A percentile compares a stretch with the other conserved stretches of the same genome.
These are phyloP conservation scores for Rhagologus leucostigma DNA, from an alignment of 2,113 vertebrate species.

Conservation along the genomic window DNA sequence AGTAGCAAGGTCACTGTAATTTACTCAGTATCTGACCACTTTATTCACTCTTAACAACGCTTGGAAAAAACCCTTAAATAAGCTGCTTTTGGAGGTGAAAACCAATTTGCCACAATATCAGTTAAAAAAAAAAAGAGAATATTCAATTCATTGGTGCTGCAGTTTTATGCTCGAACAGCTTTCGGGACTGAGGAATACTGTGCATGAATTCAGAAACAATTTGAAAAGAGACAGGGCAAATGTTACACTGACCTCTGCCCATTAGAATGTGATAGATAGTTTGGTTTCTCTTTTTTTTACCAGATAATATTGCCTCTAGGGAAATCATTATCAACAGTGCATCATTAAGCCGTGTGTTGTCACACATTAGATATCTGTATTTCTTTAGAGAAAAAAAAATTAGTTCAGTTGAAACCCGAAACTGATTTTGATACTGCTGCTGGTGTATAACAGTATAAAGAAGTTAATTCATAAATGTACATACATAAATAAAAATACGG, in stretches of 20 bases:
- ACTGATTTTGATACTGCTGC: not conserved
- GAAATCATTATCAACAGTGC: not conserved
- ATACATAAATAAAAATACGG: not conserved
- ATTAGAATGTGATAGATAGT: not conserved
- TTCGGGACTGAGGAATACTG: not conserved
- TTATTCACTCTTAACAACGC: not conserved
- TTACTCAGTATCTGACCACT: not conserved
- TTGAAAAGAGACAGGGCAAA: not conserved
- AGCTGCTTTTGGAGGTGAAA: not conserved
- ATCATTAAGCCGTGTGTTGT: not conserved
- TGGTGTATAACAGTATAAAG: not conserved
- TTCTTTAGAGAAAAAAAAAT: not conserved
- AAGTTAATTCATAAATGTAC: not conserved
- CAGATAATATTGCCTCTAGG: not conserved
- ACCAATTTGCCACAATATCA: not conserved
- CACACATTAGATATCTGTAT: not conserved
- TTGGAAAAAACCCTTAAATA: not conserved
- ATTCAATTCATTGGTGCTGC: not conserved
- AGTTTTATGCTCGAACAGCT: not conserved
- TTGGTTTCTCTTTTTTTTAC: not conserved
- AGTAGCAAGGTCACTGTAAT: not conserved
- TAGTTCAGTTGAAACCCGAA: not conserved
- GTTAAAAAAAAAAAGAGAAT: not conserved
- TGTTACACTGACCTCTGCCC: not conserved
- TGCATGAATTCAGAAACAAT: not conserved